Evolutionary conservation across 1,140 invertebrate genomes (phyloP), one percentile per base, ranked within the genome.

Genomic region (Kradibia gibbosae): DNA sequence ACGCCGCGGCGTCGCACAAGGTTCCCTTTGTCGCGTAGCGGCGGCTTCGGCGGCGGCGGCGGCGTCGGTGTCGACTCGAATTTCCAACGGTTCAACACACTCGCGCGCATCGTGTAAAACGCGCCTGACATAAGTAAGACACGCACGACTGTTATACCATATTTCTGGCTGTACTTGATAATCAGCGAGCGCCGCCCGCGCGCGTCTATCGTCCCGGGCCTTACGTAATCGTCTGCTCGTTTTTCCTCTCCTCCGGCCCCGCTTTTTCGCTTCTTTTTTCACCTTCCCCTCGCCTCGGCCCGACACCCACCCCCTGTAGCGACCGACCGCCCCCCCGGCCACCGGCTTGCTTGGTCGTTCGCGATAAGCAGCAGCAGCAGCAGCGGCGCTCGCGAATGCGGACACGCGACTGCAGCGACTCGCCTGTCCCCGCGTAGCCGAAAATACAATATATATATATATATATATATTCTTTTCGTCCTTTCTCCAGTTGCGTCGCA

Each of bases 71-170:
- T 22, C 79, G 45, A 74, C 79, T 80, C 57, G 79, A 80, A 67
- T 80, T 80, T 84, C 82, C 74, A 83, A 83, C 62, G 39, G 82
- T 83, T 76, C 82, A 79, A 84, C 82, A 83, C 73, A 83, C 75
- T 75, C 75, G 79, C 55, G 53, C 39, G 74, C 48, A 65, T 57
- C 53, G 65, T 48, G 13, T 72, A 72, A 71, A 31, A 48, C 25
- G 42, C 70, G 73, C 45, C 48, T 42, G 28, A 53, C 70, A 74
- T 78, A 71, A 65, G 80, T 81, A 73, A 57, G 50, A 42, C 5
- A 48, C n/a, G 39, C 83, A 73, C 65, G 60, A 31, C 57, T 50
- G 34, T 71, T 76, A 42, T 50, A 55, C 70, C 48, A 70, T 78
- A 76, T 78, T 83, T 81, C 71, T 79, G 77, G n/a, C 70, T 28